phyloP scores from a whole-genome alignment of 1,140 invertebrate genomes.

The Zaprionus africanus region DNA sequence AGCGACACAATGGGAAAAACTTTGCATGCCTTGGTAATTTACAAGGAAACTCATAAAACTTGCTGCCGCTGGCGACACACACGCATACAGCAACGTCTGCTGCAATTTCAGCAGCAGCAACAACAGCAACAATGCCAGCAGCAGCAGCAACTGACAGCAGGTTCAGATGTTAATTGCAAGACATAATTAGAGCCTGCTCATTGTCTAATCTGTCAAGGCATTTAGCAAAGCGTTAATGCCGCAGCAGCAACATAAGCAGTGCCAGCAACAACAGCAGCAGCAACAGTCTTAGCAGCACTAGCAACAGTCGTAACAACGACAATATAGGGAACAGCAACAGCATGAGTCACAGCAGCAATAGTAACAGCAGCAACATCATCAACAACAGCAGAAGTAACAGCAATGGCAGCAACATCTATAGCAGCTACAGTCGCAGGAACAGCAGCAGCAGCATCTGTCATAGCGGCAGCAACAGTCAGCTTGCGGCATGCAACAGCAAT shows the following conservation, averaged over 20 bases:
- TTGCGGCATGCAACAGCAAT: conserved; percentile 22
- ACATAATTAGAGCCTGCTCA: conserved; percentile 76
- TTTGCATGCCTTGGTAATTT: conserved; percentile 51
- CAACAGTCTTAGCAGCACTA: background rate
- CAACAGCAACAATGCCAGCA: conserved; percentile 26
- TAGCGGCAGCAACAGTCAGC: background rate
- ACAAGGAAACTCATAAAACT: conserved; percentile 64
- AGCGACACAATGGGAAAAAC: conserved; percentile 45
- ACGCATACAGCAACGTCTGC: conserved; percentile 15
- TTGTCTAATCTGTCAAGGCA: conserved; percentile 78
- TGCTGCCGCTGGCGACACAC: conserved; percentile 63
- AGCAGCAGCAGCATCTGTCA: background rate
- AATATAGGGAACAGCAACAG: conserved; percentile 38
- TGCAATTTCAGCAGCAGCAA: conserved; percentile 5
- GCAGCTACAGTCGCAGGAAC: conserved; percentile 8
- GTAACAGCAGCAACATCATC: conserved; percentile 1
- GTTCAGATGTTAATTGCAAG: conserved; percentile 80
- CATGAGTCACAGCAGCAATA: background rate
- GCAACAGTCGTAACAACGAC: conserved; percentile 26
- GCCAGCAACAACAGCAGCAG: background rate
- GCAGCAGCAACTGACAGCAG: conserved; percentile 16
- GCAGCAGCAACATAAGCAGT: conserved; percentile 19
- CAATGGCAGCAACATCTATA: background rate
- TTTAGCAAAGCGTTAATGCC: conserved; percentile 69
- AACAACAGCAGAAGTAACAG: background rate